phyloP scores from a whole-genome alignment of 2,888 invertebrate species.

The Psylliodes chrysocephalus region DNA sequence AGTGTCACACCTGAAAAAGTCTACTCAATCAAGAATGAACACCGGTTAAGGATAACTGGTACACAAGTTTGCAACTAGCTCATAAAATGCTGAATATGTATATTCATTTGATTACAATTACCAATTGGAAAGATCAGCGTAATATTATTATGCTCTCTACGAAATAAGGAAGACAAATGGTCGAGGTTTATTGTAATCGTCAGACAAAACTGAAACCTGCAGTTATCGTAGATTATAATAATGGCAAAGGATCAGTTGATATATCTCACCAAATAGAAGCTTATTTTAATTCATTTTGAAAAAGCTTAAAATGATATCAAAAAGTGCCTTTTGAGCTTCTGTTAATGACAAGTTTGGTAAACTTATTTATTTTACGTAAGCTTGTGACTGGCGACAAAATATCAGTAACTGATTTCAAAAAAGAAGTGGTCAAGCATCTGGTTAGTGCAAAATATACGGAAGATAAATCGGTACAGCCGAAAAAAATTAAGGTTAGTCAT shows the following conservation, averaged over 20 bases:
- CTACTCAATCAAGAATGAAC: neutral
- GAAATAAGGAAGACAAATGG: neutral
- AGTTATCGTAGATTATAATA: too few relatives aligned
- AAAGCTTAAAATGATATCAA: neutral
- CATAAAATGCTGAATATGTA: neutral
- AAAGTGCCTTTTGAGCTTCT: too few relatives aligned
- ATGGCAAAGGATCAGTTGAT: neutral
- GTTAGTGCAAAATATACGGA: too few relatives aligned
- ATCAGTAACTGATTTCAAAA: too few relatives aligned
- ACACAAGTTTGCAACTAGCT: neutral
- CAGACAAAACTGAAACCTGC: too few relatives aligned
- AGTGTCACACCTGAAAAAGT: constrained; percentile 4
- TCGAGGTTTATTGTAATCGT: too few relatives aligned
- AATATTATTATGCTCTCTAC: neutral
- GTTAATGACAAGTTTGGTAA: too few relatives aligned
- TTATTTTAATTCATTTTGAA: neutral
- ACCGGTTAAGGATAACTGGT: neutral
- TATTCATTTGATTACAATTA: neutral
- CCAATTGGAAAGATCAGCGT: neutral
- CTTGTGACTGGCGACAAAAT: too few relatives aligned
- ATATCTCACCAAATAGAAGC: neutral
- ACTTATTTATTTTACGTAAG: too few relatives aligned
- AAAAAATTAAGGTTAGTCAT: too few relatives aligned
- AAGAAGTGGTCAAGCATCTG: too few relatives aligned
- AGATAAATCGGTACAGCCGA: too few relatives aligned